Evolutionary conservation across 2,113 vertebrate genomes (phyloP), one percentile per base, ranked within the genome.

Genomic region (Halcyon malimbica): DNA sequence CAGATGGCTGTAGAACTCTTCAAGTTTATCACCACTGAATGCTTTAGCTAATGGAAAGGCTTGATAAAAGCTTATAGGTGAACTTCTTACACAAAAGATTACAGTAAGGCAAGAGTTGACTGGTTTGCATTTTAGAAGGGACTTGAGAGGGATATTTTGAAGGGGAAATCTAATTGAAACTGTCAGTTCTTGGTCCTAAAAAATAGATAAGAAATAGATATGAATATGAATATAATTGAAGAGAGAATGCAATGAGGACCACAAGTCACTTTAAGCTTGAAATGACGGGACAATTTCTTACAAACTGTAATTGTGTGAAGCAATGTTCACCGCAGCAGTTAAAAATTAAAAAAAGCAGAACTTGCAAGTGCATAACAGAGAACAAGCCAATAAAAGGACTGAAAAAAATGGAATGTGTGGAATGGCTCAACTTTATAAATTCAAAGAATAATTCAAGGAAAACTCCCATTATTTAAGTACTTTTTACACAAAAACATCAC

Each of bases 1-100:
- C 92, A 96, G 95, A 94, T 94, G 95, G 95, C 91, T 95, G 93
- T 90, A 97, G 73, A 96, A 96, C 93, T 92, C 94, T 97, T 85
- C 81, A 86, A 86, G 89, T 94, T 88, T 93, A 89, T 94, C 86
- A 87, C n/a, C 54, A 71, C 75, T 18, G 77, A 93, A 82, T 51
- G 60, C 54, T 87, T 80, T 69, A 87, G 75, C 84, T 94, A 79
- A 83, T 68, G 37, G 10, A 68, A 23, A 94, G 29, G 42, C 64
- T 94, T 73, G 59, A 85, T 50, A 14, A 78, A 93, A 88, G 56
- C 73, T 92, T 76, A 4, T 54, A 94, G 75, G 48, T 37, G 51
- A 89, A 74, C 68, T 73, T 94, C 78, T 70, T 95, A 82, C 60
- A 69, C 73, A 79, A 85, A 56, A 68, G 48, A 89, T 57, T 69